Evolutionary conservation across 2,113 vertebrate species (phyloP).

Genomic region (Nettapus auritus): DNA sequence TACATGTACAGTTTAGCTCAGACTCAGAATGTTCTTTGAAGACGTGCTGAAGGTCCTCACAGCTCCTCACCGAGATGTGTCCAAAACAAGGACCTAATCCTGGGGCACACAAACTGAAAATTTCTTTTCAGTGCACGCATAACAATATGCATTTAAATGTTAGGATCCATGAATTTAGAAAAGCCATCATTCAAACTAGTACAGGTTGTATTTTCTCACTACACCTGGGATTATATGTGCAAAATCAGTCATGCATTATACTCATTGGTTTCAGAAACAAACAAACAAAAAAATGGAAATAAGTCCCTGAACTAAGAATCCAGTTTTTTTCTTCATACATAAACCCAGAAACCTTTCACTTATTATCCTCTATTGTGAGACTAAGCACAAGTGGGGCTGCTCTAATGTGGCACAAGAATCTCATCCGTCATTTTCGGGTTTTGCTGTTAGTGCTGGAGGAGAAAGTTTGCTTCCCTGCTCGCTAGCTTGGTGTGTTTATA

Average conservation of each 20-base stretch:
- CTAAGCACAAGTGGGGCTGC: neutral
- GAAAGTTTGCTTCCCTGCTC: accelerated
- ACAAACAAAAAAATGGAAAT: neutral
- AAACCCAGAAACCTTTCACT: neutral
- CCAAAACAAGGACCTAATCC: neutral
- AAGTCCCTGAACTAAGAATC: neutral
- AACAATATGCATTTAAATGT: accelerated
- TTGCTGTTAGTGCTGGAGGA: neutral
- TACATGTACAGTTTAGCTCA: neutral
- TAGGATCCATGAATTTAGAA: neutral
- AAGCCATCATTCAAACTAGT: neutral
- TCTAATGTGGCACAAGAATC: neutral
- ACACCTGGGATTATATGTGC: neutral
- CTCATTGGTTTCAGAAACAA: neutral
- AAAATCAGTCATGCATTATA: neutral
- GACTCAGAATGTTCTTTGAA: neutral
- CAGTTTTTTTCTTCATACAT: neutral
- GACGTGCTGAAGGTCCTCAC: neutral
- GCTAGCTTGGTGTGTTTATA: neutral
- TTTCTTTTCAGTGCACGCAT: neutral
- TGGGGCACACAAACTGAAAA: neutral
- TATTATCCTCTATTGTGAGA: neutral
- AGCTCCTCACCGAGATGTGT: neutral
- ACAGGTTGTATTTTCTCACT: neutral
- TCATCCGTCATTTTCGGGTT: neutral